Evolutionary conservation across 2,113 vertebrate genomes (phyloP).

Genomic region (Indicator indicator): DNA sequence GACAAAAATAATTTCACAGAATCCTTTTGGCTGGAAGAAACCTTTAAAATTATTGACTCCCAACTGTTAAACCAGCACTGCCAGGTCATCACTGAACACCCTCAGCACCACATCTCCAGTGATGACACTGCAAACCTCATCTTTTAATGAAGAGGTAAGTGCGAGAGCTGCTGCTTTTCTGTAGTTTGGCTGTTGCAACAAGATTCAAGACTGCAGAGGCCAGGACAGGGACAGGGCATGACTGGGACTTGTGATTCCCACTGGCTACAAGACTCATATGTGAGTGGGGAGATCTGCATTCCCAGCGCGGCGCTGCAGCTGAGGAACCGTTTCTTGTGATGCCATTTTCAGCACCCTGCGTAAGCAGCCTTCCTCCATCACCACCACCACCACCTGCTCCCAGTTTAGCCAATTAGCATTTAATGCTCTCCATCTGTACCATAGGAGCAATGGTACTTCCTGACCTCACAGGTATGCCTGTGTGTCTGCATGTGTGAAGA

Average conservation of each 20-base stretch:
- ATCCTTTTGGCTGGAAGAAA: no score
- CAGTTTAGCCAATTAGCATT: slow-evolving; percentile 25
- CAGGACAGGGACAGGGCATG: neutral
- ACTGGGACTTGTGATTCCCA: neutral
- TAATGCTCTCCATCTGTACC: slow-evolving; percentile 44
- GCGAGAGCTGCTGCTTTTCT: no score
- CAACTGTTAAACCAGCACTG: no score
- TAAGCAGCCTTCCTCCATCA: neutral
- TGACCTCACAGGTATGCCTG: slow-evolving; percentile 41
- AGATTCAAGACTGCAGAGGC: neutral
- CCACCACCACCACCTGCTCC: slow-evolving; percentile 13
- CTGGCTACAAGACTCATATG: neutral
- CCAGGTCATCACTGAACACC: no score
- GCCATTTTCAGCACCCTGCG: neutral
- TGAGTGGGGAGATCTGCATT: neutral
- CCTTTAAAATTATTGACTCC: no score
- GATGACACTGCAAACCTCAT: no score
- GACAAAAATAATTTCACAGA: neutral
- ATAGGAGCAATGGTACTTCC: slow-evolving; percentile 28
- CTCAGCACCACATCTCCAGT: no score
- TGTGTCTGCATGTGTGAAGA: slow-evolving; percentile 54
- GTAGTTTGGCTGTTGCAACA: neutral
- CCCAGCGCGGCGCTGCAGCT: fast-evolving
- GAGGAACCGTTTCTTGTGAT: neutral
- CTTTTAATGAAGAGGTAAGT: no score